Evolutionary conservation across 2,888 invertebrate genomes (phyloP).

Genomic region (Pyralis farinalis): DNA sequence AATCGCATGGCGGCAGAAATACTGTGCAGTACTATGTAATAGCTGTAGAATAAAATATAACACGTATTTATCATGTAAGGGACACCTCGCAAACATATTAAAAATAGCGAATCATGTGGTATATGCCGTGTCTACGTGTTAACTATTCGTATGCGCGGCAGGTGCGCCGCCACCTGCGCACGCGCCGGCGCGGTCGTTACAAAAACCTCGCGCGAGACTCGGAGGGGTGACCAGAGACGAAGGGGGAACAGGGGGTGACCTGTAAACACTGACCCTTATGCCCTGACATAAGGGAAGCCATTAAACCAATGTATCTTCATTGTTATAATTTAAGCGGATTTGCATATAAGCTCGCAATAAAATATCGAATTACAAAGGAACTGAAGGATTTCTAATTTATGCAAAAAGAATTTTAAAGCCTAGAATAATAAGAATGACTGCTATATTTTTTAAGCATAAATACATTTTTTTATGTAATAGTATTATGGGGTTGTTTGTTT

Average conservation of each 20-base stretch:
- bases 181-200: conserved; percentile 63
- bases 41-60: no score
- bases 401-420: conserved; percentile 1
- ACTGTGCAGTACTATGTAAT: no score
- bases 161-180: conserved; percentile 78
- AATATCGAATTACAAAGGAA: conserved; percentile 6
- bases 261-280: conserved; percentile 31
- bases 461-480: no score
- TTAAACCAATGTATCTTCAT: conserved; percentile 36
- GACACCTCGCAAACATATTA: conserved; percentile 2
- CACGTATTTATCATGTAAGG: no score
- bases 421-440: background rate
- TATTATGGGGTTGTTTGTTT: no score
- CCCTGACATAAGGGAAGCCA: conserved; percentile 55
- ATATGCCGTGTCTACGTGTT: conserved; percentile 53
- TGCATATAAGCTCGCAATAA: conserved; percentile 13
- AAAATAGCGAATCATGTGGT: conserved; percentile 45
- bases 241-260: conserved; percentile 17
- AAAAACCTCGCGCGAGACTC: conserved; percentile 53
- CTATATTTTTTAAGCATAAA: no score
- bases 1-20: no score
- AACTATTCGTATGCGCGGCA: conserved; percentile 61
- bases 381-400: conserved; percentile 2
- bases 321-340: conserved; percentile 42
- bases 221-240: conserved; percentile 28